These are phyloP conservation scores for Drosophila cognata DNA, from an alignment of 2,888 invertebrate species.

Conservation along the genomic window DNA sequence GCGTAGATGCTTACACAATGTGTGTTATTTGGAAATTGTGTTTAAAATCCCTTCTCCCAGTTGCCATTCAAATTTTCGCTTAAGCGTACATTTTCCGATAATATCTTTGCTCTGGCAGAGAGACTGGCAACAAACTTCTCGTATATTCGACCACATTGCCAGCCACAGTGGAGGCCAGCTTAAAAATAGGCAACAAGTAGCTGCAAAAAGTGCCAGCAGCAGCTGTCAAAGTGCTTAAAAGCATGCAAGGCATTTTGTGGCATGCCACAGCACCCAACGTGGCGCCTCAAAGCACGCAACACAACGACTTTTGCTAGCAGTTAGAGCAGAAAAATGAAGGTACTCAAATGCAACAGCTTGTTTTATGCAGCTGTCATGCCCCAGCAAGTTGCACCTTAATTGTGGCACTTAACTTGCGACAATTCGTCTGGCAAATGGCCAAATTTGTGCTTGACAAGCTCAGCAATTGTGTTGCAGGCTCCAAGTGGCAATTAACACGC, in stretches of 20 bases:
- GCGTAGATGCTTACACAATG: too few species aligned
- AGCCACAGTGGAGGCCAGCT: not conserved
- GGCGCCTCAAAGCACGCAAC: conserved; percentile 5
- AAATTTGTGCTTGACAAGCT: conserved; percentile 10
- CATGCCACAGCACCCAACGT: not conserved
- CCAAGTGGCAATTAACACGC: conserved; percentile 60
- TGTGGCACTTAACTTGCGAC: conserved; percentile 17
- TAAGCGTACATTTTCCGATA: not conserved
- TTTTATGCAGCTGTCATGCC: conserved; percentile 18
- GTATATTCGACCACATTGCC: not conserved
- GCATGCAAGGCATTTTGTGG: conserved; percentile 20
- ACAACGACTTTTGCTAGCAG: conserved; percentile 3
- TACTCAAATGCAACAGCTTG: conserved; percentile 1
- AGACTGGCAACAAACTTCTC: not conserved
- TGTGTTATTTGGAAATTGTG: not conserved
- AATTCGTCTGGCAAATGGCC: conserved; percentile 8
- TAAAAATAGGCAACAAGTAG: conserved; percentile 29
- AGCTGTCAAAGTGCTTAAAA: conserved; percentile 25
- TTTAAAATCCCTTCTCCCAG: not conserved
- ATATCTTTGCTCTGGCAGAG: not conserved
- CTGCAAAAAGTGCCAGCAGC: not conserved
- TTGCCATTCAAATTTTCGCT: not conserved
- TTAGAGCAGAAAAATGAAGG: not conserved
- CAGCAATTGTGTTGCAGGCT: conserved; percentile 38
- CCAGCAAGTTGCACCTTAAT: conserved; percentile 20